A percentile compares a stretch with the other conserved stretches of the same genome.
phyloP scores from a whole-genome alignment of 2,113 vertebrate species.

The Empidonax traillii region DNA sequence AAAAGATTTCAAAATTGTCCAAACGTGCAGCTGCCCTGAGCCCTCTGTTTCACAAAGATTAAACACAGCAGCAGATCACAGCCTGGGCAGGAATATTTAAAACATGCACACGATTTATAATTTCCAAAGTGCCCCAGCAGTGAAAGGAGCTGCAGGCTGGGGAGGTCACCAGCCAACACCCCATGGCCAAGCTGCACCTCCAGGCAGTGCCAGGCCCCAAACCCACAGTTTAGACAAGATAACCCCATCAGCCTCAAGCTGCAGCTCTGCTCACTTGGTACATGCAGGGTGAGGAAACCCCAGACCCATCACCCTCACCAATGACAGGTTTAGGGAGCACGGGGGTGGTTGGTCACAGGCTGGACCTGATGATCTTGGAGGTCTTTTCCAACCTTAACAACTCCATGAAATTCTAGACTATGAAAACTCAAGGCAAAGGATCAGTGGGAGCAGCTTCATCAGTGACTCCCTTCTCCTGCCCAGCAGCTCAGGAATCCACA shows the following conservation, averaged over 20 bases:
- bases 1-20: background rate
- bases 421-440: too few species aligned
- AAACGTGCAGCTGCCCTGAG: background rate
- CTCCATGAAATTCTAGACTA: too few species aligned
- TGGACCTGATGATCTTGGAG: too few species aligned
- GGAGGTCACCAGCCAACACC: background rate
- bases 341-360: fast-evolving
- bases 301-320: background rate
- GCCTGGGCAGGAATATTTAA: background rate
- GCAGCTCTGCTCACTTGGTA: fast-evolving
- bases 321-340: background rate
- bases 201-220: background rate
- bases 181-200: fast-evolving
- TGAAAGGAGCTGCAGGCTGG: background rate
- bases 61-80: background rate
- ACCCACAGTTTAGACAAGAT: fast-evolving
- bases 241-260: fast-evolving
- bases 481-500: too few species aligned
- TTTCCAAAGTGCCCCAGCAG: background rate
- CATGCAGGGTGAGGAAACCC: fast-evolving
- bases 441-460: too few species aligned
- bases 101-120: background rate
- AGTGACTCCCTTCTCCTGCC: too few species aligned
- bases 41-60: background rate
- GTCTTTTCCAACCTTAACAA: too few species aligned